These are phyloP conservation scores for Daboia siamensis DNA, from an alignment of 2,113 vertebrate genomes.

Conservation along the genomic window DNA sequence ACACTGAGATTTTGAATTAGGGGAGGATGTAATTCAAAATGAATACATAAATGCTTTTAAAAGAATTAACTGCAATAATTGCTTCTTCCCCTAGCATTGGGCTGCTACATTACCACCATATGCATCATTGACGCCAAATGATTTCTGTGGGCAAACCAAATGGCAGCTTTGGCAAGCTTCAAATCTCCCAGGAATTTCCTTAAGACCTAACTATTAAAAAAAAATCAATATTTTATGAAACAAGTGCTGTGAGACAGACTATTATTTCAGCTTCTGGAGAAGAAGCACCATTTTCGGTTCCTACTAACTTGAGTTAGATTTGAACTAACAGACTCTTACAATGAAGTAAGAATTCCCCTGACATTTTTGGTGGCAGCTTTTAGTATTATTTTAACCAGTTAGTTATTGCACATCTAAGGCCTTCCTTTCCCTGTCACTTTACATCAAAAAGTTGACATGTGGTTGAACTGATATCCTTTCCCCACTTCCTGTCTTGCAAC, in stretches of 20 bases:
- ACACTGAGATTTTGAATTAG: background rate
- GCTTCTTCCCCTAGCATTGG: background rate
- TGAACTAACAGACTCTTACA: conserved; percentile 49
- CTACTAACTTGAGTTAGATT: conserved; percentile 27
- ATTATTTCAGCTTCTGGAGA: background rate
- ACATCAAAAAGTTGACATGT: conserved; percentile 55
- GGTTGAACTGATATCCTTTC: conserved; percentile 71
- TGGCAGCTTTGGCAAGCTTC: background rate
- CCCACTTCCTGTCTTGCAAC: conserved; percentile 69
- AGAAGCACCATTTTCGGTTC: conserved; percentile 19
- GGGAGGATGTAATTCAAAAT: background rate
- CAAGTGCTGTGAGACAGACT: background rate
- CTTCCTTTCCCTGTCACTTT: conserved; percentile 60
- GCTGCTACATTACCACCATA: background rate
- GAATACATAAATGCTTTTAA: background rate
- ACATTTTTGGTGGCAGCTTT: conserved; percentile 34
- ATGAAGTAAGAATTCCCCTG: background rate
- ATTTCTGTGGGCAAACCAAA: conserved; percentile 17
- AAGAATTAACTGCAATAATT: background rate
- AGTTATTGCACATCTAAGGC: conserved; percentile 38
- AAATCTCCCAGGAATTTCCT: background rate
- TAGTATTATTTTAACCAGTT: conserved; percentile 46
- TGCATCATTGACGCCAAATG: background rate
- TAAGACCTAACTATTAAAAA: background rate
- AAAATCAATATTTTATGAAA: background rate